Conservation (phyloP, 2,888 invertebrate species). For the Slavum lentiscoides region DNA sequence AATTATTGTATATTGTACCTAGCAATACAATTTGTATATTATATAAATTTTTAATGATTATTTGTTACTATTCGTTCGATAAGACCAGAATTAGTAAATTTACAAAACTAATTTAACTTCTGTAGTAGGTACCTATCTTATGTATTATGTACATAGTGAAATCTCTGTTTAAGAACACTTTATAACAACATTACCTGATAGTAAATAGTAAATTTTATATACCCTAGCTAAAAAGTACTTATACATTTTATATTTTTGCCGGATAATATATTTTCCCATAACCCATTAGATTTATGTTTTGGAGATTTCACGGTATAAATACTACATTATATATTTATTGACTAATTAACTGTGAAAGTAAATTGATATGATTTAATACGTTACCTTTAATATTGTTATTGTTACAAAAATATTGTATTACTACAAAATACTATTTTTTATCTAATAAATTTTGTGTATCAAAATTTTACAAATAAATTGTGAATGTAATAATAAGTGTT, state of each 20-base stretch:
- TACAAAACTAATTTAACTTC: neutral
- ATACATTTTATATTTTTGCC: neutral
- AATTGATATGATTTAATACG: constrained; percentile 4
- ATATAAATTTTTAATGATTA: neutral
- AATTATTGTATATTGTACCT: neutral
- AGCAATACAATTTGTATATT: neutral
- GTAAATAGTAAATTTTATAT: too few species aligned
- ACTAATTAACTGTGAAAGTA: constrained; percentile 9
- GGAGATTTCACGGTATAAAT: neutral
- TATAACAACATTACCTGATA: neutral
- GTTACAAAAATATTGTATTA: neutral
- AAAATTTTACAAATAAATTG: constrained; percentile 11
- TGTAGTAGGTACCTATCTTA: neutral
- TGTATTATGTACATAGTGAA: neutral
- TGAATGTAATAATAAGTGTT: neutral
- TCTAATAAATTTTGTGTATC: neutral
- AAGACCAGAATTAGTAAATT: neutral
- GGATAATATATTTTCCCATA: neutral
- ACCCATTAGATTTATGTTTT: neutral
- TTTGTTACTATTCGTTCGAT: neutral
- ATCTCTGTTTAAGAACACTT: neutral
- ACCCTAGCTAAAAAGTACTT: neutral
- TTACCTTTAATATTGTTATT: constrained; percentile 26
- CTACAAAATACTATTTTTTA: constrained; percentile 4
- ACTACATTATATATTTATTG: neutral